Conservation (phyloP, 1,140 invertebrate species). For the Tetragonula clypearis region DNA sequence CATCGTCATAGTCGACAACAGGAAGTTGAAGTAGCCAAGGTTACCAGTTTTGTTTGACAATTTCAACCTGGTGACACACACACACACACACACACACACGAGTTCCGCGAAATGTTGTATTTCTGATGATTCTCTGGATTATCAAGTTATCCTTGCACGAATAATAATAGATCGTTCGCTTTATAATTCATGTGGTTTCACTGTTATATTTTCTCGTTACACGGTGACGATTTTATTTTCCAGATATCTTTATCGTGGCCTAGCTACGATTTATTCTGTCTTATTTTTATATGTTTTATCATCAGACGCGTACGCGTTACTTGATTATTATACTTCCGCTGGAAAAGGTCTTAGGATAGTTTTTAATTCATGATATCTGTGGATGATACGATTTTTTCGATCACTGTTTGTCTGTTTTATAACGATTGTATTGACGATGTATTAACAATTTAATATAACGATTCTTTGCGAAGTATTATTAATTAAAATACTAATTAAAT, state of each 20-base stretch:
- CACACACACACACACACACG: background rate
- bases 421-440: too few species aligned
- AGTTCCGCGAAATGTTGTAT: background rate
- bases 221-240: background rate
- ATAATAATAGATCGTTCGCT: background rate
- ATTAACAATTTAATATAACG: too few species aligned
- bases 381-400: too few species aligned
- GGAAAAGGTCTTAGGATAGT: too few species aligned
- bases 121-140: background rate
- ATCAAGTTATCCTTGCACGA: background rate
- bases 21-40: conserved; percentile 20
- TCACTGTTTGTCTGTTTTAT: too few species aligned
- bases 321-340: too few species aligned
- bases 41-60: background rate
- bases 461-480: too few species aligned
- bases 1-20: conserved; percentile 6
- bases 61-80: background rate
- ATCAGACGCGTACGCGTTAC: too few species aligned
- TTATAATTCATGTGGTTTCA: background rate
- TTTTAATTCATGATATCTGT: too few species aligned
- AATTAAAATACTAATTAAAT: too few species aligned
- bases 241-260: fast-evolving
- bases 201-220: too few species aligned
- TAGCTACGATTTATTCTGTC: background rate
- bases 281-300: background rate